Conservation (phyloP, 2,113 vertebrate species). For the Thamnaconus septentrionalis region DNA sequence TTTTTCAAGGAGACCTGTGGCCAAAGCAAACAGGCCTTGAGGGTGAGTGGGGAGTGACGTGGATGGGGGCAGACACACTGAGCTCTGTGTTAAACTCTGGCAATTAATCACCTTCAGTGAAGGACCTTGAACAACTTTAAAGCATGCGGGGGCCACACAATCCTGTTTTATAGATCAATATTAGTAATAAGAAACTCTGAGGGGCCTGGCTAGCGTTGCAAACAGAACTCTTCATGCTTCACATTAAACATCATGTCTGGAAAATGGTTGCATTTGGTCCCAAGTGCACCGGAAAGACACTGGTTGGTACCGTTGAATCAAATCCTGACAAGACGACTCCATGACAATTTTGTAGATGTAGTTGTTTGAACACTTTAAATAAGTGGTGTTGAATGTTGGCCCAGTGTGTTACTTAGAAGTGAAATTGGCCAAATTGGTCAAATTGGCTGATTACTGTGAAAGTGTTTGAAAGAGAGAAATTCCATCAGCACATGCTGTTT, state of each 20-base stretch:
- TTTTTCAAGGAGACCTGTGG: slow-evolving; percentile 30
- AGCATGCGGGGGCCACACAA: slow-evolving; percentile 48
- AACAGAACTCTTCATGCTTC: slow-evolving; percentile 50
- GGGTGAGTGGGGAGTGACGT: slow-evolving; percentile 10
- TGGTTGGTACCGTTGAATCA: too few relatives aligned
- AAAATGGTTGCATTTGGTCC: slow-evolving; percentile 57
- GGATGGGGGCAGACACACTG: slow-evolving; percentile 38
- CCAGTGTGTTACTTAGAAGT: too few relatives aligned
- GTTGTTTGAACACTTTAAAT: too few relatives aligned
- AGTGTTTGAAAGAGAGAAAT: too few relatives aligned
- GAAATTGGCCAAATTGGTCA: too few relatives aligned
- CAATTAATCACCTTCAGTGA: slow-evolving; percentile 61
- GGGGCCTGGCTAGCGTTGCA: slow-evolving; percentile 57
- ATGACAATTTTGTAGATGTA: too few relatives aligned
- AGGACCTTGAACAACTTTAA: slow-evolving; percentile 57
- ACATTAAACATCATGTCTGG: slow-evolving; percentile 71
- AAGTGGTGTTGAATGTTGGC: too few relatives aligned
- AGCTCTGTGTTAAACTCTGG: slow-evolving; percentile 43
- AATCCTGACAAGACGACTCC: too few relatives aligned
- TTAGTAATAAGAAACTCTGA: slow-evolving; percentile 38
- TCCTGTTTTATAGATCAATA: slow-evolving; percentile 6
- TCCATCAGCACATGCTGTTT: too few relatives aligned
- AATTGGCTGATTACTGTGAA: too few relatives aligned
- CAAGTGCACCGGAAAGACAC: too few relatives aligned
- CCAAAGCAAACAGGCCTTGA: slow-evolving; percentile 56